Evolutionary conservation across 1,140 invertebrate genomes (phyloP).

Genomic region (Apocrypta bakeri): DNA sequence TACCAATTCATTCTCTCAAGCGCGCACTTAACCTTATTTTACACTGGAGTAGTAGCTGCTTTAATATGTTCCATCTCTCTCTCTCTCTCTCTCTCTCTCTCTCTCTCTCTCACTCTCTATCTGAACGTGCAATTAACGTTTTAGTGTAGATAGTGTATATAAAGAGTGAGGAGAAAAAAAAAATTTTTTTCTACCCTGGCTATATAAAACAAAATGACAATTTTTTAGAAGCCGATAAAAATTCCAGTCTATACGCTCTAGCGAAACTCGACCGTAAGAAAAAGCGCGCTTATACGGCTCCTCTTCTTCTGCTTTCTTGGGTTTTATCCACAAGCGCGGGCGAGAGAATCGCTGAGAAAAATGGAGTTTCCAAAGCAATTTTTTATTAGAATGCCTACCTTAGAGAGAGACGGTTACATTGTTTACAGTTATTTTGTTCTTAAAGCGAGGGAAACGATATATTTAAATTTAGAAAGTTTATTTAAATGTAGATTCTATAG

Average conservation of each 20-base stretch:
- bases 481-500: too few species aligned
- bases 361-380: conserved; percentile 13
- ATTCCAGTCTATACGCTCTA: background rate
- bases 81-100: background rate
- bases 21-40: conserved; percentile 37
- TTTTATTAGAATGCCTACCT: background rate
- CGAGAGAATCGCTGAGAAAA: background rate
- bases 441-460: background rate
- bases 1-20: conserved; percentile 28
- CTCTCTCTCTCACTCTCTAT: background rate
- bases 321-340: background rate
- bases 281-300: background rate
- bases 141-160: too few species aligned
- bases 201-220: background rate
- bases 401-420: background rate
- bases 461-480: too few species aligned
- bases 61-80: background rate
- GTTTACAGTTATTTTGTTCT: background rate
- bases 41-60: background rate
- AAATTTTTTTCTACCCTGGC: background rate
- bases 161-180: too few species aligned
- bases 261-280: background rate
- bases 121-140: too few species aligned
- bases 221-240: background rate
- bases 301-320: background rate